These are phyloP conservation scores for Geothlypis trichas DNA, from an alignment of 2,113 vertebrate species.

Conservation along the genomic window DNA sequence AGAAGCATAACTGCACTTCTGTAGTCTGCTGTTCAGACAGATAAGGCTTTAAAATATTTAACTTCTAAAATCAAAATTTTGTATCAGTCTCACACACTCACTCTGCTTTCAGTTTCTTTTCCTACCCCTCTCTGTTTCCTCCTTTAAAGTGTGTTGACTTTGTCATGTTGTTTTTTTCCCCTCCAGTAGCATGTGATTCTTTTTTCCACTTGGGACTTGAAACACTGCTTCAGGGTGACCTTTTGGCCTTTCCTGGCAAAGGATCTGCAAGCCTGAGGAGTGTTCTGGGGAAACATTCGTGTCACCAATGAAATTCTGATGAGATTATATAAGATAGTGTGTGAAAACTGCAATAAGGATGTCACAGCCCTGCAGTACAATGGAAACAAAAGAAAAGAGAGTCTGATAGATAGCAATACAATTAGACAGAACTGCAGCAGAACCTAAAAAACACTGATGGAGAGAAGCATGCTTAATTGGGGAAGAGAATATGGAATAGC, in stretches of 20 bases:
- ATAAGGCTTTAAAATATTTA: background rate
- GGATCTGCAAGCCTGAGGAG: background rate
- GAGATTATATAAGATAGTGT: background rate
- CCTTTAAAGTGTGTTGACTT: background rate
- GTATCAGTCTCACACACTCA: background rate
- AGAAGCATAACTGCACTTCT: background rate
- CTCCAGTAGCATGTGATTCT: background rate
- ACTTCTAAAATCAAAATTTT: background rate
- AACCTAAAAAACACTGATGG: background rate
- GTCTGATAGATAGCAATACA: background rate
- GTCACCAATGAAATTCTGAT: background rate
- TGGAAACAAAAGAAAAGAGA: background rate
- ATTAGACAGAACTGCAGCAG: background rate
- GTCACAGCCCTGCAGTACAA: background rate
- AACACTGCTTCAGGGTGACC: background rate
- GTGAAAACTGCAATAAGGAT: background rate
- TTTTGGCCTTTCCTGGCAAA: background rate
- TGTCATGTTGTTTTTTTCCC: background rate
- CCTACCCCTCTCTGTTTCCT: background rate
- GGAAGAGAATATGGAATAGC: background rate
- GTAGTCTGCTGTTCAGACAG: background rate
- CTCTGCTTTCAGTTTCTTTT: background rate
- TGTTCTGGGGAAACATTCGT: background rate
- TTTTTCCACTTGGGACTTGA: background rate
- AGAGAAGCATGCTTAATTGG: background rate